Percentiles rank a stretch among this genome's conserved stretches.
Evolutionary conservation across 2,113 vertebrate genomes (phyloP).

Genomic region (Xyliphius kryptos): DNA sequence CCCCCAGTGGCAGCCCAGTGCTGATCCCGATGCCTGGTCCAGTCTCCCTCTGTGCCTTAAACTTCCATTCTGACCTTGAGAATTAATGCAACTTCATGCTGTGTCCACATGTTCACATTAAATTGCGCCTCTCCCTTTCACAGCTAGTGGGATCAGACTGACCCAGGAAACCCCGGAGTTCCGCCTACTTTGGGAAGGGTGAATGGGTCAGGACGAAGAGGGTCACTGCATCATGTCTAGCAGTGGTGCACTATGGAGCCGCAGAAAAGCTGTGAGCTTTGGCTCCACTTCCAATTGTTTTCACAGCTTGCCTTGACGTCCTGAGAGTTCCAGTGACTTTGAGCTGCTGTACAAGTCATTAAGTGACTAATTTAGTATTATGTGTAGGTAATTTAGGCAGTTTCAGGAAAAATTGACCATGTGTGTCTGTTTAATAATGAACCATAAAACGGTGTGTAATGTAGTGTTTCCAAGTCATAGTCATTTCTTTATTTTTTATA

Average conservation of each 20-base stretch:
- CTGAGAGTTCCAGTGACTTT: slow-evolving; percentile 29
- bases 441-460: no score
- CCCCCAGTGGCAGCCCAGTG: slow-evolving; percentile 9
- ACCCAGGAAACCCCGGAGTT: slow-evolving; percentile 22
- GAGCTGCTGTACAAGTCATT: slow-evolving; percentile 25
- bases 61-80: slow-evolving; percentile 38
- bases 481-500: no score
- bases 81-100: slow-evolving; percentile 27
- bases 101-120: slow-evolving; percentile 42
- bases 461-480: no score
- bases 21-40: slow-evolving; percentile 6
- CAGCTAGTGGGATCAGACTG: slow-evolving; percentile 25
- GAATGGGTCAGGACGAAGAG: slow-evolving; percentile 24
- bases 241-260: slow-evolving; percentile 18
- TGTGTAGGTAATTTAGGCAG: no score
- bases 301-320: slow-evolving; percentile 14
- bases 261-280: slow-evolving; percentile 15
- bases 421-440: no score
- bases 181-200: slow-evolving; percentile 35
- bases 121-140: not conserved
- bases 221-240: slow-evolving; percentile 27
- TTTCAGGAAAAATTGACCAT: no score
- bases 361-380: no score
- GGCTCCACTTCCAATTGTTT: slow-evolving; percentile 26
- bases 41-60: slow-evolving; percentile 30